A percentile compares a stretch with the other conserved stretches of the same genome.
Evolutionary conservation across 53 echinoderm and acorn worm species (phyloP).

Genomic region (Stichopus horrens): DNA sequence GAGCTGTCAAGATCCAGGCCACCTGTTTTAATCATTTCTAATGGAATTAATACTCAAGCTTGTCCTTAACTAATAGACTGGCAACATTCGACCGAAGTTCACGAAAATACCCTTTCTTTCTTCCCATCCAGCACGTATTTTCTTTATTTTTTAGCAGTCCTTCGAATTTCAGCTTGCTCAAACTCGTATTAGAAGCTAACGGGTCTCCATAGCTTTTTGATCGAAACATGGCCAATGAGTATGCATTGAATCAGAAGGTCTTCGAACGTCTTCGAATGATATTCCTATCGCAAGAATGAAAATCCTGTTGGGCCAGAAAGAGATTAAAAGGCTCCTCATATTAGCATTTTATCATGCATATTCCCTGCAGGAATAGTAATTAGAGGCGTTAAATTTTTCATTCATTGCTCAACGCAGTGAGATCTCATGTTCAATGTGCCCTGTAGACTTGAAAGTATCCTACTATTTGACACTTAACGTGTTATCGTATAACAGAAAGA

Average conservation of each 20-base stretch:
- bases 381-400: too few species aligned
- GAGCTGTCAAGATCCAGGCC: not conserved
- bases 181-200: too few species aligned
- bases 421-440: too few species aligned
- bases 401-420: too few species aligned
- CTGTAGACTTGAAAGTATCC: too few species aligned
- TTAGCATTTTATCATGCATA: too few species aligned
- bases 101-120: not conserved
- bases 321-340: too few species aligned
- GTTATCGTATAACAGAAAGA: too few species aligned
- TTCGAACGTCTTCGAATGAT: not conserved
- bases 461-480: too few species aligned
- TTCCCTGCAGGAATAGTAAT: too few species aligned
- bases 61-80: not conserved
- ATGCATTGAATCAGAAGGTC: not conserved
- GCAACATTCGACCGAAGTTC: not conserved
- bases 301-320: too few species aligned
- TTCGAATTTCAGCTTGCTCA: not conserved
- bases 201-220: not conserved
- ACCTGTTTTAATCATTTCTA: constrained; percentile 29
- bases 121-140: not conserved
- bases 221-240: not conserved
- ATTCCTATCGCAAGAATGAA: too few species aligned
- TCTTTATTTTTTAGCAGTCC: not conserved
- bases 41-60: constrained; percentile 3